Conservation (phyloP, 2,888 invertebrate genomes). For the Thecocarcelia acutangulata region DNA sequence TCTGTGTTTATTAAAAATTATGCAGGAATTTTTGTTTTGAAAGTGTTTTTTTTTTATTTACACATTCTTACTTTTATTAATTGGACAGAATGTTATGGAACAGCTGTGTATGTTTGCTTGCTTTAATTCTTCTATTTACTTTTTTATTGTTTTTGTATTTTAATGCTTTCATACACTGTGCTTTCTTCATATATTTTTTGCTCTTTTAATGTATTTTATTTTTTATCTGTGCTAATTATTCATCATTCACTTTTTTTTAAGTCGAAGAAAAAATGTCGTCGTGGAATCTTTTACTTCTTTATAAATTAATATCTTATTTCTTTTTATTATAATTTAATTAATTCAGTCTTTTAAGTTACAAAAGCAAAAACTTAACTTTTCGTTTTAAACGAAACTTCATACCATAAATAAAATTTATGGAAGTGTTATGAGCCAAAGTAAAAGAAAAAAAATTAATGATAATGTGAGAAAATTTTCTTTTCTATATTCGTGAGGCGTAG, state of each 20-base stretch:
- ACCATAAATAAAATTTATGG: conserved; percentile 49
- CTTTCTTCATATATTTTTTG: conserved; percentile 29
- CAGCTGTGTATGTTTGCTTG: conserved; percentile 55
- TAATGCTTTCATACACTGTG: conserved; percentile 34
- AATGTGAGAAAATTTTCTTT: conserved; percentile 61
- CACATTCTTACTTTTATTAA: conserved; percentile 28
- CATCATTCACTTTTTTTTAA: conserved; percentile 61
- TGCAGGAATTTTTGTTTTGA: conserved; percentile 52
- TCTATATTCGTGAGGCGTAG: conserved; percentile 67
- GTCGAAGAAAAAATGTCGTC: conserved; percentile 62
- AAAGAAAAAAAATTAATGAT: conserved; percentile 25
- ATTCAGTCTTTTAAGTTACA: conserved; percentile 67
- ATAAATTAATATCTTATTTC: conserved; percentile 47
- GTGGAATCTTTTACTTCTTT: conserved; percentile 59
- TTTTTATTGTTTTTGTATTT: conserved; percentile 51
- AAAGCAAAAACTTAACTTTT: conserved; percentile 55
- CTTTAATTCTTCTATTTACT: conserved; percentile 32
- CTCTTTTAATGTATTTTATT: conserved; percentile 43
- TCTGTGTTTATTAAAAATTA: conserved; percentile 50
- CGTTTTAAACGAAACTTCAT: conserved; percentile 53
- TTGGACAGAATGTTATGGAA: conserved; percentile 59
- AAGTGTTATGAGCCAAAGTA: conserved; percentile 36
- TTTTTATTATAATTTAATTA: conserved; percentile 62
- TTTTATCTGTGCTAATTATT: conserved; percentile 67
- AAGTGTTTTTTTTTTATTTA: conserved; percentile 19